Conservation (phyloP, 2,888 invertebrate genomes). For the Tenthredo distinguenda region DNA sequence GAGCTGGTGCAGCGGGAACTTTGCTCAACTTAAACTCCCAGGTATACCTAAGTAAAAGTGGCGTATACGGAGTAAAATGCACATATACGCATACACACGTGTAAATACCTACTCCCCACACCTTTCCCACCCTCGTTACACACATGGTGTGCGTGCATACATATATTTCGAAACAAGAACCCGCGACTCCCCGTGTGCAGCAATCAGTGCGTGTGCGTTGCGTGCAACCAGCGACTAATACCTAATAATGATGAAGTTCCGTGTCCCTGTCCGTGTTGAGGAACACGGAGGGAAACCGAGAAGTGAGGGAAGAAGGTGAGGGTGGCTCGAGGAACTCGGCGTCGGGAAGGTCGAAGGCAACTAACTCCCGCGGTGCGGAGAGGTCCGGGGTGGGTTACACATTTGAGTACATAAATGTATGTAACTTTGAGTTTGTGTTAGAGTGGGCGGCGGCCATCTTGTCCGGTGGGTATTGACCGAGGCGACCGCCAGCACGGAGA, state of each 20-base stretch:
- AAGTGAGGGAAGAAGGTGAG: conserved; percentile 56
- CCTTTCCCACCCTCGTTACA: neutral
- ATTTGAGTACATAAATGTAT: conserved; percentile 78
- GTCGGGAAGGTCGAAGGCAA: conserved; percentile 57
- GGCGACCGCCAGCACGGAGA: conserved; percentile 73
- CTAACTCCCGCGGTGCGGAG: conserved; percentile 60
- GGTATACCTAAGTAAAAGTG: conserved; percentile 31
- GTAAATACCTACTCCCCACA: neutral
- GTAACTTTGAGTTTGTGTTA: conserved; percentile 77
- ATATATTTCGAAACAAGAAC: neutral
- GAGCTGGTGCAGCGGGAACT: conserved; percentile 15
- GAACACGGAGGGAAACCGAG: conserved; percentile 43
- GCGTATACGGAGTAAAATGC: neutral
- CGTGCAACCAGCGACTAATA: conserved; percentile 48
- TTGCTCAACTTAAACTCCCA: conserved; percentile 41
- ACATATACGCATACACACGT: neutral
- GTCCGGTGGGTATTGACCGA: conserved; percentile 79
- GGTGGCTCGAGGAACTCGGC: conserved; percentile 48
- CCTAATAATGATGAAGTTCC: conserved; percentile 77
- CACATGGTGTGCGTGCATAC: neutral
- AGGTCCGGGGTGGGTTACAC: conserved; percentile 73
- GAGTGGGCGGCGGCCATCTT: conserved; percentile 79
- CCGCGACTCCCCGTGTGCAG: conserved; percentile 62
- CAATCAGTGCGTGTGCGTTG: conserved; percentile 51
- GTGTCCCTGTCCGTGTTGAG: conserved; percentile 72